Conservation (phyloP, 2,888 invertebrate species). For the Electrophaes corylata region DNA sequence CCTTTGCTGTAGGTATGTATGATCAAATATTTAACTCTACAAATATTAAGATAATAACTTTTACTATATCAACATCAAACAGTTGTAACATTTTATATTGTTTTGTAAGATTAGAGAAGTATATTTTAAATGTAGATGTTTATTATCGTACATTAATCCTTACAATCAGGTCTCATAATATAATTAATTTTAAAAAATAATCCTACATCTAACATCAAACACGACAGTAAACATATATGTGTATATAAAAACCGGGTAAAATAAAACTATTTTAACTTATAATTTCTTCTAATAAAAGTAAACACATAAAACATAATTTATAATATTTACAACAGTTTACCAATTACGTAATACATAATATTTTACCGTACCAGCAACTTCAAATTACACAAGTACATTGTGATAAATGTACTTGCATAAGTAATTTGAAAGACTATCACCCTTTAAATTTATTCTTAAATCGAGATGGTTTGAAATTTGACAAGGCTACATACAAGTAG, state of each 20-base stretch:
- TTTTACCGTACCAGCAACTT: too few species aligned
- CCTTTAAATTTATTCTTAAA: not conserved
- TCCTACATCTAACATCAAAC: conserved; percentile 71
- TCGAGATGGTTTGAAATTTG: conserved; percentile 2
- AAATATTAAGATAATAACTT: conserved; percentile 29
- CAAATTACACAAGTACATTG: too few species aligned
- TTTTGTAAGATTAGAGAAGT: conserved; percentile 9
- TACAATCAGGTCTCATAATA: conserved; percentile 64
- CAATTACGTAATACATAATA: not conserved
- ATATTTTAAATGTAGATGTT: not conserved
- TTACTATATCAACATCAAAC: conserved; percentile 38
- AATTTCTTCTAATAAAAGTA: not conserved
- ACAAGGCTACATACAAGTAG: not conserved
- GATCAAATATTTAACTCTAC: conserved; percentile 27
- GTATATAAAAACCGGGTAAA: conserved; percentile 51
- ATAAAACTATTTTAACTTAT: conserved; percentile 19
- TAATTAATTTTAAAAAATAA: conserved; percentile 15
- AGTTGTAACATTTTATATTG: conserved; percentile 35
- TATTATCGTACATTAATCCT: conserved; percentile 42
- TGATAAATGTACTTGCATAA: not conserved
- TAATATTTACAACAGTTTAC: conserved; percentile 13
- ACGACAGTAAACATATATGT: conserved; percentile 69
- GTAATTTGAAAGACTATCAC: not conserved
- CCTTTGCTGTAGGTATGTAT: conserved; percentile 30
- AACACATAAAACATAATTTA: not conserved